A percentile compares a stretch with the other conserved stretches of the same genome.
phyloP scores from a whole-genome alignment of 2,888 invertebrate species.

The Abrostola tripartita region DNA sequence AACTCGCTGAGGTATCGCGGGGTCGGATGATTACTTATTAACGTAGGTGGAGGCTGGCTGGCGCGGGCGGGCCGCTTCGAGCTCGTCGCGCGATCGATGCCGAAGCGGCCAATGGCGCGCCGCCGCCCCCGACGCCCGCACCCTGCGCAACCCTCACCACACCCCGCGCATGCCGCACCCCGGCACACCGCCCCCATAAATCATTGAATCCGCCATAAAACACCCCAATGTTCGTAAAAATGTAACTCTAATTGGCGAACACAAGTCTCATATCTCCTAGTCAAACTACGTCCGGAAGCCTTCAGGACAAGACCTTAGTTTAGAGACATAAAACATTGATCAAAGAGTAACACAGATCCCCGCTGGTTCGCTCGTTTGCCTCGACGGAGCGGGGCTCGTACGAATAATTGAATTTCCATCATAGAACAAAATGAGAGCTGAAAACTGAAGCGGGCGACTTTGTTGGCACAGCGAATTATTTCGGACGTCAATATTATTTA shows the following conservation, averaged over 20 bases:
- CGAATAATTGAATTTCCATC: constrained; percentile 88
- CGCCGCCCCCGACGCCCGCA: constrained; percentile 77
- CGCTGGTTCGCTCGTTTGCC: constrained; percentile 70
- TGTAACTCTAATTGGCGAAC: constrained; percentile 87
- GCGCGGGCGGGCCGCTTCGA: constrained; percentile 84
- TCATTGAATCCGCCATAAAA: constrained; percentile 88
- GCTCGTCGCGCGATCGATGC: constrained; percentile 87
- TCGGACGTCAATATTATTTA: constrained; percentile 83
- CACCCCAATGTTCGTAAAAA: constrained; percentile 87
- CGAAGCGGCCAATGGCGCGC: constrained; percentile 87
- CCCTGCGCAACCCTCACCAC: constrained; percentile 82
- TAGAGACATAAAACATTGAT: constrained; percentile 82
- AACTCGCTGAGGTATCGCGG: constrained; percentile 86
- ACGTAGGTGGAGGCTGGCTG: constrained; percentile 87
- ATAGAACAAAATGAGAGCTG: constrained; percentile 86
- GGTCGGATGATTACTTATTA: constrained; percentile 89
- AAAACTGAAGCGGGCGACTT: constrained; percentile 86
- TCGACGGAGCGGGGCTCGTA: constrained; percentile 75
- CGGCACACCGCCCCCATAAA: constrained; percentile 86
- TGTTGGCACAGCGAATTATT: constrained; percentile 86
- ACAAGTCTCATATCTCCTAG: constrained; percentile 81
- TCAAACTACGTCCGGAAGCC: constrained; percentile 75
- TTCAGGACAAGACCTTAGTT: constrained; percentile 69
- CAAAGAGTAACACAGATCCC: constrained; percentile 79
- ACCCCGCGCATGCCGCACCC: constrained; percentile 76